phyloP scores from a whole-genome alignment of 1,140 invertebrate species.

The Pantala flavescens region DNA sequence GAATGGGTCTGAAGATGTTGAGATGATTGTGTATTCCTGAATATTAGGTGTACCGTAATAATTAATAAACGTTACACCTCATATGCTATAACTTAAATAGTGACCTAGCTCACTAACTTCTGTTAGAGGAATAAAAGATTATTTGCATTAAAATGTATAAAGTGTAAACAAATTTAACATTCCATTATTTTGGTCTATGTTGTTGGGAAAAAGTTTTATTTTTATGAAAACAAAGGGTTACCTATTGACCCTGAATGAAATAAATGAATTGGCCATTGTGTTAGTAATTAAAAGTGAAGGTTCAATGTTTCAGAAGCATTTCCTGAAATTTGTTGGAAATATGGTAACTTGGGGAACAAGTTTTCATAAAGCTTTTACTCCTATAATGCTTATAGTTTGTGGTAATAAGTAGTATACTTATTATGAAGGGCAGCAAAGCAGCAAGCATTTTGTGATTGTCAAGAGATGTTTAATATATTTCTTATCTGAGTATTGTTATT shows the following conservation, averaged over 20 bases:
- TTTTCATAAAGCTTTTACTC: slow-evolving; percentile 10
- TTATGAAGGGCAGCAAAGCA: not conserved
- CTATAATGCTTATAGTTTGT: not conserved
- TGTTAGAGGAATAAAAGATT: not conserved
- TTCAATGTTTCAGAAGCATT: slow-evolving; percentile 7
- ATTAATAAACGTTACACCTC: not conserved
- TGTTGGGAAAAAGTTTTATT: slow-evolving; percentile 7
- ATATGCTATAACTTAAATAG: not conserved
- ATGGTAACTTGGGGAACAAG: slow-evolving; percentile 8
- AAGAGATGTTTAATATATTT: slow-evolving; percentile 9
- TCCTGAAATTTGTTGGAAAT: slow-evolving; percentile 2
- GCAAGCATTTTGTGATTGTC: not conserved
- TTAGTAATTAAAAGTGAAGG: not conserved
- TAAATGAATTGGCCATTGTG: not conserved
- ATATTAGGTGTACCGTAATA: not conserved
- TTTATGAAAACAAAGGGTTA: not conserved
- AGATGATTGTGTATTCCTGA: not conserved
- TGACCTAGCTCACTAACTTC: not conserved
- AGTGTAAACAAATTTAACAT: slow-evolving; percentile 8
- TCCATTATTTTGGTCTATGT: slow-evolving; percentile 10
- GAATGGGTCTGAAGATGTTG: not conserved
- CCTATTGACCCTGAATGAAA: not conserved
- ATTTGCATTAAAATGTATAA: not conserved
- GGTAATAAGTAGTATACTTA: slow-evolving; percentile 7
- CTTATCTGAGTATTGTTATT: not conserved